These are phyloP conservation scores for Halocaridina rubra DNA, from an alignment of 2,888 invertebrate species.

Conservation along the genomic window DNA sequence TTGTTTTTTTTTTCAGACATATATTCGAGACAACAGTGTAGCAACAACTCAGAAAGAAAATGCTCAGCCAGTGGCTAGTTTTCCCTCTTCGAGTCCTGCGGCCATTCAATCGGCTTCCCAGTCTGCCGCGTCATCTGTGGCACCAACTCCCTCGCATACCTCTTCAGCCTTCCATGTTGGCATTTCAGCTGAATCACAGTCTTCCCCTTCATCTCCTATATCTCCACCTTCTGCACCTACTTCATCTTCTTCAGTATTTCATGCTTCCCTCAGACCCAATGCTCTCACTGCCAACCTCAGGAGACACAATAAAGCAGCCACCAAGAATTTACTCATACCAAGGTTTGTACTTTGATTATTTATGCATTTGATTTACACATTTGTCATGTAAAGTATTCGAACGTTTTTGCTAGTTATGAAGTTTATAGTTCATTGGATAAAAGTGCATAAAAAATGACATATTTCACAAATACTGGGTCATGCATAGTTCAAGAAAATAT, in stretches of 20 bases:
- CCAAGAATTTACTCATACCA: constrained; percentile 52
- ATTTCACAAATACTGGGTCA: not conserved
- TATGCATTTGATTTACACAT: no score
- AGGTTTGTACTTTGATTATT: constrained; percentile 1
- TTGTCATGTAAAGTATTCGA: no score
- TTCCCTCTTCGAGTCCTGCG: not conserved
- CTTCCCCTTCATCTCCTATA: not conserved
- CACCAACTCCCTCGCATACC: constrained; percentile 7
- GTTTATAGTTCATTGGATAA: not conserved
- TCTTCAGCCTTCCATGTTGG: constrained; percentile 3
- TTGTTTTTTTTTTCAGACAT: constrained; percentile 21
- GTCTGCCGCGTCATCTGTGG: not conserved
- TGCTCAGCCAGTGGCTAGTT: constrained; percentile 27
- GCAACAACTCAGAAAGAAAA: constrained; percentile 30
- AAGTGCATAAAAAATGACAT: not conserved
- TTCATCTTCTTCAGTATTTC: not conserved
- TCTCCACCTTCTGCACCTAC: not conserved
- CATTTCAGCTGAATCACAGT: not conserved
- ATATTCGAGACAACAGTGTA: constrained; percentile 42
- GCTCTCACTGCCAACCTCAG: constrained; percentile 15
- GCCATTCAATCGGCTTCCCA: not conserved
- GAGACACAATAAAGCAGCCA: constrained; percentile 33
- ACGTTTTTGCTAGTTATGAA: not conserved
- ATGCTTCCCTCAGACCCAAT: constrained; percentile 23
- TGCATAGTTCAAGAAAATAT: not conserved